Evolutionary conservation across 2,113 vertebrate genomes (phyloP).

Genomic region (Siphamia tubifer): DNA sequence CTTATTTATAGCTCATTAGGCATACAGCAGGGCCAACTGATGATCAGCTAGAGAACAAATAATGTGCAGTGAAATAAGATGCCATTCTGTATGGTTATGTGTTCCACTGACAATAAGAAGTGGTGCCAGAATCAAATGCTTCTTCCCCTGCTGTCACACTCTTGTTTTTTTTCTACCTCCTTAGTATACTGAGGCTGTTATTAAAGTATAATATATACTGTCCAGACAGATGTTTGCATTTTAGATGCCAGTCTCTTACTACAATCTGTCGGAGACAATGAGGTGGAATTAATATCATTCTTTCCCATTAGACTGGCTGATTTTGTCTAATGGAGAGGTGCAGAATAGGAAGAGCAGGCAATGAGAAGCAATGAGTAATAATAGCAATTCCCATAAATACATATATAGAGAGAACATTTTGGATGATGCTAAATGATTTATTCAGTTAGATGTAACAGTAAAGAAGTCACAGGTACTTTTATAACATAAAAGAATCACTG

Average conservation of each 20-base stretch:
- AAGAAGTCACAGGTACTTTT: no score
- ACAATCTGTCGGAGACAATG: constrained; percentile 55
- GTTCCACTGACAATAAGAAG: constrained; percentile 62
- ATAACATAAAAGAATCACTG: no score
- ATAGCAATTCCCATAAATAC: constrained; percentile 30
- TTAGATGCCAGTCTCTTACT: constrained; percentile 37
- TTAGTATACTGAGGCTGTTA: constrained; percentile 61
- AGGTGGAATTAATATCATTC: constrained; percentile 76
- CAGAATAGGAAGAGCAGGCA: constrained; percentile 33
- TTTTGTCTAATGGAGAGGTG: constrained; percentile 61
- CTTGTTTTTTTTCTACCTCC: neutral
- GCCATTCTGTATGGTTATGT: constrained; percentile 58
- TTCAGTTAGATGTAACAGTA: constrained; percentile 5
- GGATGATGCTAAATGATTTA: constrained; percentile 21
- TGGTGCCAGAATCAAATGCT: constrained; percentile 47
- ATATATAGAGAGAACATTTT: constrained; percentile 24
- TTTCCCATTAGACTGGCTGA: constrained; percentile 62
- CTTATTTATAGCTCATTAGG: constrained; percentile 74
- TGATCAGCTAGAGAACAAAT: constrained; percentile 72
- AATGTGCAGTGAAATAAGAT: constrained; percentile 59
- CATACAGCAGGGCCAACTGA: constrained; percentile 55
- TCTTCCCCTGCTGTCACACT: constrained; percentile 52
- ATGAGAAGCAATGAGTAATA: constrained; percentile 25
- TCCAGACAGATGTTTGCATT: constrained; percentile 54
- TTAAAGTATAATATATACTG: constrained; percentile 61